Base-by-base conservation (phyloP, 2,888 invertebrate species). In the Leptodirus hochenwartii region DNA sequence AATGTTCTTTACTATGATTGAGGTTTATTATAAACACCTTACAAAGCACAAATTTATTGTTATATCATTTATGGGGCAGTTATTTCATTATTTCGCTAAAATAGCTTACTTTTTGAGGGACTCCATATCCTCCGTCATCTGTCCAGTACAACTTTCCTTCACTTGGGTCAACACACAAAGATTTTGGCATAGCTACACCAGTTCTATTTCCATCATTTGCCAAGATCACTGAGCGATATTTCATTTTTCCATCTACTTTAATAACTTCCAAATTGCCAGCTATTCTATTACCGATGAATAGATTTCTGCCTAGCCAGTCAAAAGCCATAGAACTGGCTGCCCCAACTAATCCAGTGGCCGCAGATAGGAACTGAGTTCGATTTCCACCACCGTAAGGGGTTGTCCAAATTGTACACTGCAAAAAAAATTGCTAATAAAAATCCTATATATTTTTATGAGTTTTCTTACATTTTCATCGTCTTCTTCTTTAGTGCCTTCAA, bases 121-220 rank as follows among this genome's bases (percentile, higher is more conserved):
- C 81, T 2, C 85, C 87, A 35, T 64, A 75, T 5, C 88, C 90
- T 6, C 96, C 96, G 40, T 85, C 82, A 48, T 98, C 98, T 6
- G 91, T 69, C 96, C 96, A 98, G 58, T 87, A 98, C 15, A 93
- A 56, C 58, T 80, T 78, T 62, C 96, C 96, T 43, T 84, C 81
- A n/a, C 70, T 68, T 0, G 96, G 91, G 59, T 96, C 90, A 17
- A 98, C 60, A 32, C 80, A 84, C 35, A 98, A 68, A 0, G 82
- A 70, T 43, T 71, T 78, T 0, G 96, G 96, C 42, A 74, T 75
- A 0, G 88, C 81, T 2, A 95, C 84, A 0, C 88, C 88, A 0
- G 70, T 69, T 33, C 63, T 69, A 39, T 74, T 81, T 0, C 91
- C 91, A 46, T 88, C 80, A 49, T 95, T 95, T 0, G 81, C 79